These are phyloP conservation scores for Reticulitermes lucifugus DNA, from an alignment of 2,888 invertebrate genomes.

Conservation along the genomic window DNA sequence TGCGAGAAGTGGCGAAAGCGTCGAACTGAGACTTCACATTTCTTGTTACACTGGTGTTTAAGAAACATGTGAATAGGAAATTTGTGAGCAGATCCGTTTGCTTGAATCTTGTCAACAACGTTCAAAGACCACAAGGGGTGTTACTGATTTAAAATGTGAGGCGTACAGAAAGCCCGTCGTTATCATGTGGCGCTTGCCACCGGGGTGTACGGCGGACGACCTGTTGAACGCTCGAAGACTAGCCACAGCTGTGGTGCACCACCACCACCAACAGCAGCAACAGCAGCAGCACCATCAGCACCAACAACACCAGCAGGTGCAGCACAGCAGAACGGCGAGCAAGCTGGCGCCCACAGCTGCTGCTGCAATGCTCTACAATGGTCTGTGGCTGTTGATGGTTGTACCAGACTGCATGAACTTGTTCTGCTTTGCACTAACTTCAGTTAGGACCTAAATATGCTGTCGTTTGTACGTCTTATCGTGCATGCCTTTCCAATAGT, in stretches of 20 bases:
- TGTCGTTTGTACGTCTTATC: too few relatives aligned
- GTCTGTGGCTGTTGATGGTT: conserved; percentile 57
- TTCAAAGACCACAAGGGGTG: too few relatives aligned
- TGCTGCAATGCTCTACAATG: conserved; percentile 69
- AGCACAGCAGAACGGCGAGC: conserved; percentile 53
- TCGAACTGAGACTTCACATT: neutral
- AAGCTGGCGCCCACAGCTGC: conserved; percentile 43
- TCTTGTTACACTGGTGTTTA: neutral
- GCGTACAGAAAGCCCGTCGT: too few relatives aligned
- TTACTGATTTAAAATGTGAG: neutral
- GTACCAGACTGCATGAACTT: too few relatives aligned
- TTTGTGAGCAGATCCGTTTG: neutral
- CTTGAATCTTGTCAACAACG: too few relatives aligned
- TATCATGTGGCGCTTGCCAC: conserved; percentile 63
- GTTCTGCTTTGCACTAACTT: too few relatives aligned
- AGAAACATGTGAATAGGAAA: neutral
- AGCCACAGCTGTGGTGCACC: conserved; percentile 58
- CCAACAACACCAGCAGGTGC: conserved; percentile 31
- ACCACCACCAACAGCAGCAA: conserved; percentile 18
- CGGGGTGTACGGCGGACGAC: conserved; percentile 64
- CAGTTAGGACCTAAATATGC: too few relatives aligned
- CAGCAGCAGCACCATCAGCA: conserved; percentile 28
- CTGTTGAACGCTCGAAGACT: conserved; percentile 63
- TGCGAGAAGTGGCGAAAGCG: too few relatives aligned
- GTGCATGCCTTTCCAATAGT: too few relatives aligned